Evolutionary conservation across 2,113 vertebrate genomes (phyloP).

Genomic region (Mungos mungo): DNA sequence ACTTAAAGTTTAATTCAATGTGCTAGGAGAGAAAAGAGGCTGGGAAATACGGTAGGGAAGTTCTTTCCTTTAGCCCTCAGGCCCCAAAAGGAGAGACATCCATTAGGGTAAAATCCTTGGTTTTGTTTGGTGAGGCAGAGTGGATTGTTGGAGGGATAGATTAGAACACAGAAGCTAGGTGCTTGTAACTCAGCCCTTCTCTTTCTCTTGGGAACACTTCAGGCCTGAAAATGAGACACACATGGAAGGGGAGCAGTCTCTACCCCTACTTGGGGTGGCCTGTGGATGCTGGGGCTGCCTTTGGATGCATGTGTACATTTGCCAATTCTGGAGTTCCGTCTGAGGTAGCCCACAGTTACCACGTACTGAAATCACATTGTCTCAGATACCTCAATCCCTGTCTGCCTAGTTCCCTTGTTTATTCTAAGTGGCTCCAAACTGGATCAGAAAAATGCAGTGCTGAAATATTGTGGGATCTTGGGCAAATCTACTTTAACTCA

Average conservation of each 20-base stretch:
- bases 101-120: not conserved
- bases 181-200: not conserved
- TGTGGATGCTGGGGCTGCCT: not conserved
- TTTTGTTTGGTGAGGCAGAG: not conserved
- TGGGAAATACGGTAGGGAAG: not conserved
- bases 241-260: not conserved
- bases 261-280: not conserved
- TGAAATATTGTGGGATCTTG: not conserved
- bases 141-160: not conserved
- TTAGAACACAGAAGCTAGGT: not conserved
- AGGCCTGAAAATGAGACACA: not conserved
- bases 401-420: not conserved
- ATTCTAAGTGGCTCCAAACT: not conserved
- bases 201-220: not conserved
- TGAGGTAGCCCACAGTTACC: not conserved
- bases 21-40: not conserved
- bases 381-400: not conserved
- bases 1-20: not conserved
- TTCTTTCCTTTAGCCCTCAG: not conserved
- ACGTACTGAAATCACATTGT: not conserved
- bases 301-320: not conserved
- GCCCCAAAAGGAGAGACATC: not conserved
- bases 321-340: not conserved
- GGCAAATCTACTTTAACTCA: not conserved
- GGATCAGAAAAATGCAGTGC: not conserved